Evolutionary conservation across 1,140 invertebrate species (phyloP).

Genomic region (Drosophila saltans): DNA sequence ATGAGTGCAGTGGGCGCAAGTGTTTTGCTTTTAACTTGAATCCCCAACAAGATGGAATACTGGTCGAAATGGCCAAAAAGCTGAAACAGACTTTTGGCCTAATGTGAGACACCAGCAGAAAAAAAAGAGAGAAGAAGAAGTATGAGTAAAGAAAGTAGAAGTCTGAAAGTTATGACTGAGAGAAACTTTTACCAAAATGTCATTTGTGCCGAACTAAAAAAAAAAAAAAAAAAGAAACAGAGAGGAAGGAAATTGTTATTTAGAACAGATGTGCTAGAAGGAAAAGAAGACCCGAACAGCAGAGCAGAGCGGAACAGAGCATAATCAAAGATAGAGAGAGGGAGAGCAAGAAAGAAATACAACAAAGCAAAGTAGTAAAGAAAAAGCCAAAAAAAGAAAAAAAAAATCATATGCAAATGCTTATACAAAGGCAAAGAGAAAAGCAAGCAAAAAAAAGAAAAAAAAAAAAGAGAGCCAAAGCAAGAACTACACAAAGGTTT

Average conservation of each 20-base stretch:
- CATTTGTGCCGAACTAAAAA: slow-evolving; percentile 28
- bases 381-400: neutral
- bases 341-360: neutral
- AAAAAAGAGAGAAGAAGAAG: too few species aligned
- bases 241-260: slow-evolving; percentile 23
- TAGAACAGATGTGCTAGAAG: slow-evolving; percentile 55
- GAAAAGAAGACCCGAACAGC: slow-evolving; percentile 4
- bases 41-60: slow-evolving; percentile 35
- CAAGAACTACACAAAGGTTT: neutral
- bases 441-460: neutral
- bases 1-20: slow-evolving; percentile 68
- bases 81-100: slow-evolving; percentile 7
- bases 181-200: slow-evolving; percentile 23
- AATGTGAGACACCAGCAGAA: neutral
- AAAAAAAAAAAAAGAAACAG: neutral
- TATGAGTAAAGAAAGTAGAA: neutral
- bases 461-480: neutral
- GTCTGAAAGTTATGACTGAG: slow-evolving; percentile 20
- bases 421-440: too few species aligned
- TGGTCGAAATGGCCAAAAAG: slow-evolving; percentile 10
- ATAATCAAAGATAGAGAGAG: too few species aligned
- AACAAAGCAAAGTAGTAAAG: neutral
- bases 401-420: slow-evolving; percentile 1
- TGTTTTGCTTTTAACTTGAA: slow-evolving; percentile 68
- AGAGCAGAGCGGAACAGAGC: neutral